Evolutionary conservation across 2,888 invertebrate species (phyloP), one percentile per base, ranked within the genome.

Genomic region (Tachystola acroxantha): DNA sequence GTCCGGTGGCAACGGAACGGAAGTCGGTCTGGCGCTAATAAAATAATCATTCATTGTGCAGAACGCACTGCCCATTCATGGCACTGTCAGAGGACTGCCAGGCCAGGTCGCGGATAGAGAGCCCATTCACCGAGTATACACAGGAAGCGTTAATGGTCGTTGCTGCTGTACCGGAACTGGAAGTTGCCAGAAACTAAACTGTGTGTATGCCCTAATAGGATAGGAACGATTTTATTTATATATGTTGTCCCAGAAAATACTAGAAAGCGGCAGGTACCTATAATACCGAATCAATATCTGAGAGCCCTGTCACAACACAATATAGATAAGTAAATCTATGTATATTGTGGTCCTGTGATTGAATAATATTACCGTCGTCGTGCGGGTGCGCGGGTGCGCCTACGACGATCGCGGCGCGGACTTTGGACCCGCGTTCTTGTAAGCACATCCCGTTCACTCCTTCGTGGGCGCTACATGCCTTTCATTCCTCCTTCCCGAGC

Each of bases 1-100:
- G 73, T 70, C 73, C 71, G 75, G 73, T 75, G 75, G 72, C 72
- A 74, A 64, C 77, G 82, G 84, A 74, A 64, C 77, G 82, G 84
- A 82, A 82, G 73, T 67, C 63, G 57, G 69, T 67, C 75, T 77
- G 73, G 74, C 78, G 74, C 77, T 64, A 76, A 78, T 77, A 74
- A 75, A n/a, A n/a, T n/a, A n/a, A n/a, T n/a, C n/a, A n/a, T 69
- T 77, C 71, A 77, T 69, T 73, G 73, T 73, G 61, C 67, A 65
- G 64, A 65, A 60, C 69, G 67, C 71, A 62, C 59, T 62, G 46
- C 52, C 64, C 78, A 78, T 78, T 80, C 77, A 80, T 64, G 58
- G 56, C 55, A 66, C 48, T 65, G 64, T 9, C n/a, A n/a, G 24
- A 9, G 7, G 7, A 9, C 48, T 47, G 59, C 58, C 58, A 60